Evolutionary conservation across 2,797 vertebrate genomes (phyloP), one percentile per base, ranked within the genome.

Genomic region (Semotilus atromaculatus): DNA sequence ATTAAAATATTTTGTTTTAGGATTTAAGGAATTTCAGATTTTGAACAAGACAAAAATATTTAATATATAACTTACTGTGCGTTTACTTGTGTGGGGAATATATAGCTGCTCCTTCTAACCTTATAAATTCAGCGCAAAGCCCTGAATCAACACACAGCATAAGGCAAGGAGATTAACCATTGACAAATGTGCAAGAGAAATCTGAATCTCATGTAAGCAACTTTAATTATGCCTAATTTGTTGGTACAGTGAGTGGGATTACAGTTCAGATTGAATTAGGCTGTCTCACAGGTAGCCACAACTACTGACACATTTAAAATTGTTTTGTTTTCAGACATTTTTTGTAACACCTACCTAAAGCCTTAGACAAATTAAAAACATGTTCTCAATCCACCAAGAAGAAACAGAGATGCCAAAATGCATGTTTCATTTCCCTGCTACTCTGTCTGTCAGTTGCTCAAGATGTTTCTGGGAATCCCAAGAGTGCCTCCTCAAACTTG

Each of bases 141-240:
- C 16, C 19, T 29, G 7, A 64, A 79, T 77, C 21, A 45, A 55
- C 67, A 55, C 74, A 48, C 82, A 83, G 81, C 36, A 55, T 72
- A 73, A 86, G 73, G 43, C 77, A 66, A 31, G 85, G 38, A 87
- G 89, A 90, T 91, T 85, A 90, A 31, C 82, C 67, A 45, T 75
- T 45, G 45, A 73, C 83, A 89, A 89, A 89, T 88, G 64, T 86
- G 73, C 45, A 66, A 78, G 81, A 79, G 43, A 78, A 89, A 74
- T 89, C 29, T 86, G 86, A 91, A 89, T 90, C 79, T 88, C 72
- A 51, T 90, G 23, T 89, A 91, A 89, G 89, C 79, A 71, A 45
- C 62, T 75, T 82, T 87, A 90, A 86, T 85, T 87, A 34, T 55
- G 64, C 21, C 48, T 77, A 45, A 67, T 68, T 74, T 84, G 58